Base-by-base conservation (phyloP, 2,797 vertebrate species). In the Astyanax mexicanus region DNA sequence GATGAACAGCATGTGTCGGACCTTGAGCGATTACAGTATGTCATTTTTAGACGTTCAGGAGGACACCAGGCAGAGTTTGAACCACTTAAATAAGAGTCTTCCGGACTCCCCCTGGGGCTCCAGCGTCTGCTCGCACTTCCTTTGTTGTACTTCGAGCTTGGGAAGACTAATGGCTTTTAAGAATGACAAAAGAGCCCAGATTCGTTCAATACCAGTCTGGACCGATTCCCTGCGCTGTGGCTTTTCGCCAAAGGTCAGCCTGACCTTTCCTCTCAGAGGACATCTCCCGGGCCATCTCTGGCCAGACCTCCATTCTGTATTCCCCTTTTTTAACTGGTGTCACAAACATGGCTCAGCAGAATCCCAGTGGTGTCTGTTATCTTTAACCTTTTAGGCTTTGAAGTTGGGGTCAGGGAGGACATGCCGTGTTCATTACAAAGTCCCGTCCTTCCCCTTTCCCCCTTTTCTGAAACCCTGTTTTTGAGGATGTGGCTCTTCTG, bases 221-320 rank as follows among this genome's bases (percentile, higher is more conserved):
- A 65, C 21, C 40, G 23, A 25, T 65, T 29, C 57, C 49, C 70
- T 71, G 25, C 23, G 25, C 52, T 42, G 32, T 38, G 74, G 37
- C 27, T 35, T 44, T 77, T 44, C 21, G 9, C 8, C 57, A 62
- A 62, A 62, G 70, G 45, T 64, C 71, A 71, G 3, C 42, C 32
- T 77, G 75, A 77, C 75, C 68, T 71, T 65, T 77, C n/a, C 37
- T 13, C 19, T 70, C 68, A 35, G 35, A 40, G 45, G 32, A 49
- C 35, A 38, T 9, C 38, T 72, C n/a, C n/a, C 10, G 32, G 32
- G 15, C 32, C 27, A 35, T 51, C 45, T 42, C 49, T 64, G 60
- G 25, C 27, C 15, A n/a, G 17, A n/a, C 12, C 32, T 25, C 17
- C 1, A 45, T 9, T 25, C 38, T 23, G 13, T 29, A n/a, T n/a